phyloP scores from a whole-genome alignment of 2,888 invertebrate species.

The Orthonevra nobilis region DNA sequence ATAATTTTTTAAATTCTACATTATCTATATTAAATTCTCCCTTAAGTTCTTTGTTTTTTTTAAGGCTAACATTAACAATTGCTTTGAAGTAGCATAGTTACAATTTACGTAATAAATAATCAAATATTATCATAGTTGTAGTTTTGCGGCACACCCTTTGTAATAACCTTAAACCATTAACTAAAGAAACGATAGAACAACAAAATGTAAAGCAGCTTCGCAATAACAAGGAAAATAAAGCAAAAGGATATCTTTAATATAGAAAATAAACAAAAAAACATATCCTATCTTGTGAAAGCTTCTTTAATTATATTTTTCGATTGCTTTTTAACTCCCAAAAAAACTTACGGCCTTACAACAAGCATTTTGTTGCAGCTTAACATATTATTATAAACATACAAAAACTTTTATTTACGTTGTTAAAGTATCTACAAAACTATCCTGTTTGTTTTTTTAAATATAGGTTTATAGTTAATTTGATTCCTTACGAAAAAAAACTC shows the following conservation, averaged over 20 bases:
- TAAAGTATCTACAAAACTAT: constrained; percentile 24
- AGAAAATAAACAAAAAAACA: constrained; percentile 6
- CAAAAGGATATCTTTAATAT: background rate
- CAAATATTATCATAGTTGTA: constrained; percentile 14
- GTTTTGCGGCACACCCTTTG: constrained; percentile 41
- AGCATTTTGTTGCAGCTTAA: constrained; percentile 46
- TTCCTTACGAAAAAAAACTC: constrained; percentile 4
- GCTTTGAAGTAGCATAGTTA: constrained; percentile 49
- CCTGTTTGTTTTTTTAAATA: too few relatives aligned
- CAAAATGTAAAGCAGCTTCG: constrained; percentile 70
- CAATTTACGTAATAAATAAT: constrained; percentile 2
- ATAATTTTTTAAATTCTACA: background rate
- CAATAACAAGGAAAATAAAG: constrained; percentile 67
- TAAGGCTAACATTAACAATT: constrained; percentile 21
- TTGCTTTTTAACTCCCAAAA: constrained; percentile 34
- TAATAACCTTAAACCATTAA: constrained; percentile 5
- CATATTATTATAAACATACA: constrained; percentile 15
- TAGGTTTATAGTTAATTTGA: constrained; percentile 36
- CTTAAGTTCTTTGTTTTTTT: constrained; percentile 1
- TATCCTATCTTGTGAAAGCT: constrained; percentile 13
- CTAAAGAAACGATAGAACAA: constrained; percentile 20
- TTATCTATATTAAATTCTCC: constrained; percentile 7
- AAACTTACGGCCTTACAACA: constrained; percentile 5
- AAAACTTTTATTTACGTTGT: background rate
- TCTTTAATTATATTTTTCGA: constrained; percentile 27